phyloP scores from a whole-genome alignment of 2,888 invertebrate genomes.

The Apomyelois bistriatella region DNA sequence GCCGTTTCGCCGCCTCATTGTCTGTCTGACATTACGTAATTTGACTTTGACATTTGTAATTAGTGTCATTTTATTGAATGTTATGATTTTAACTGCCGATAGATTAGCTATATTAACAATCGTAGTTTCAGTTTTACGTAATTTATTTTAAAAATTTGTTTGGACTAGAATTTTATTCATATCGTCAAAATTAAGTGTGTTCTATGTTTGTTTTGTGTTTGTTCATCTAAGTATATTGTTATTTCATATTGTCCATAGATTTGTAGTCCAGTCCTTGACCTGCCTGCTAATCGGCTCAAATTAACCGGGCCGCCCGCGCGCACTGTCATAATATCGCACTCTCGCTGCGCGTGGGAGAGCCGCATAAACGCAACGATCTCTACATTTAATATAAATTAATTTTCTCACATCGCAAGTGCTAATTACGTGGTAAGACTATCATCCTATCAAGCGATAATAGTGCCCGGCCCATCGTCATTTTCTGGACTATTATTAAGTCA shows the following conservation, averaged over 20 bases:
- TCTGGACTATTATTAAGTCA: constrained; percentile 5
- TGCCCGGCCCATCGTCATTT: not conserved
- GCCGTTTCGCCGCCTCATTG: constrained; percentile 32
- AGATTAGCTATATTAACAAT: too few relatives aligned
- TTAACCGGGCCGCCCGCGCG: constrained; percentile 10
- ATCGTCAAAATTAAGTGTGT: too few relatives aligned
- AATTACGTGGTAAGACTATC: constrained; percentile 28
- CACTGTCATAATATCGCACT: constrained; percentile 8
- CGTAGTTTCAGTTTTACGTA: too few relatives aligned
- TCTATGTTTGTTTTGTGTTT: not conserved
- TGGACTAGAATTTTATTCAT: too few relatives aligned
- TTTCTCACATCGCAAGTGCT: constrained; percentile 29
- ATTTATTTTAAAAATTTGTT: too few relatives aligned
- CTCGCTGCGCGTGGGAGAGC: not conserved
- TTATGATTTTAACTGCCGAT: not conserved
- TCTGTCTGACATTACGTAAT: constrained; percentile 29
- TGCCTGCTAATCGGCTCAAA: constrained; percentile 10
- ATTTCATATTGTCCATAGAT: not conserved
- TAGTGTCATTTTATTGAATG: not conserved
- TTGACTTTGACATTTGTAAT: constrained; percentile 11
- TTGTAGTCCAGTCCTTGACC: constrained; percentile 8
- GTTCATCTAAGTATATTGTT: not conserved
- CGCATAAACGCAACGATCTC: not conserved
- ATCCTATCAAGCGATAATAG: constrained; percentile 2
- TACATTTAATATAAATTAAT: constrained; percentile 31